phyloP scores from a whole-genome alignment of 2,113 vertebrate genomes.

The Microtus richardsoni region DNA sequence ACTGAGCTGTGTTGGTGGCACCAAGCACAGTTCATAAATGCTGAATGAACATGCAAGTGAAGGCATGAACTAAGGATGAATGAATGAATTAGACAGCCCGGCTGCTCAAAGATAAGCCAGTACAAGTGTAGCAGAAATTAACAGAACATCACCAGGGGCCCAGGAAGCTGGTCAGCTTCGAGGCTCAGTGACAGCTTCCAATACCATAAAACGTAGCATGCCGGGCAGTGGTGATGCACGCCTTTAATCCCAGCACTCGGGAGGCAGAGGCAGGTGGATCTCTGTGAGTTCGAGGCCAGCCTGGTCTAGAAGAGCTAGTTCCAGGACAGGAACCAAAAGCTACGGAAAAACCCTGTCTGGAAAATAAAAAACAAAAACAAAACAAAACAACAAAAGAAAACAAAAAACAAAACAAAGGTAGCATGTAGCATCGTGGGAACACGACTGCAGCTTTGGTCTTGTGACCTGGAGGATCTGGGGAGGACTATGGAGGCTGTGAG shows the following conservation, averaged over 20 bases:
- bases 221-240: fast-evolving
- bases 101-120: background rate
- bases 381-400: too few relatives aligned
- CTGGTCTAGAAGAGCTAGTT: too few relatives aligned
- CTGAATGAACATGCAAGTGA: background rate
- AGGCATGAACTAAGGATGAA: background rate
- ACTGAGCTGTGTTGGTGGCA: background rate
- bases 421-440: too few relatives aligned
- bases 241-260: too few relatives aligned
- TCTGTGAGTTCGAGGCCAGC: too few relatives aligned
- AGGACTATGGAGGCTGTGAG: background rate
- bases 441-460: background rate
- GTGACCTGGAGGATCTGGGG: background rate
- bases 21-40: background rate
- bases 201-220: background rate
- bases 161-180: background rate
- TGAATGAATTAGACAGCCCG: background rate
- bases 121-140: background rate
- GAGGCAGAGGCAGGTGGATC: too few relatives aligned
- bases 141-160: background rate
- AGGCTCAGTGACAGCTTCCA: background rate
- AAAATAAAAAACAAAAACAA: too few relatives aligned
- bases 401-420: too few relatives aligned
- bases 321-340: too few relatives aligned
- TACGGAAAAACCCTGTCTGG: too few relatives aligned